Base-by-base conservation (phyloP, 2,797 vertebrate genomes). In the Periophthalmus magnuspinnatus region DNA sequence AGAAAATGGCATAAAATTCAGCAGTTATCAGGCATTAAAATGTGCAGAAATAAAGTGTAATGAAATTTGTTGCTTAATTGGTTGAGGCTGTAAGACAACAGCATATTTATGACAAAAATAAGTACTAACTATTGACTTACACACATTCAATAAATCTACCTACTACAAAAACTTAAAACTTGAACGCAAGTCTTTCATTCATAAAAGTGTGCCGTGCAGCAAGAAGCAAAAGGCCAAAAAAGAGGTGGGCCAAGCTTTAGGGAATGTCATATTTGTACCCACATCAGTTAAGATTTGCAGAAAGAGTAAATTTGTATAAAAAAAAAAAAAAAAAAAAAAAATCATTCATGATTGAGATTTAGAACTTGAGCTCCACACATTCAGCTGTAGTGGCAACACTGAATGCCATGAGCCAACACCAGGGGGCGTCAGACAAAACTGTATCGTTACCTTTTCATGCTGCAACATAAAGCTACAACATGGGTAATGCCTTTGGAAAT, bases 81-180 rank as follows among this genome's bases (percentile, higher is more conserved):
- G 77, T 69, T 67, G 36, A 38, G 77, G 65, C 76, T 60, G 63
- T 72, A 34, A 52, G 38, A 63, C 36, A 33, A 64, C 36, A 88
- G 79, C 71, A 71, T 66, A 68, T 59, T 32, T n/a, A 67, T 8
- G 69, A 81, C 81, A 82, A 62, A 68, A 67, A 81, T 68, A 62
- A 67, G 76, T 19, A 50, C 65, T 47, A 71, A 72, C 72, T 74
- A 81, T 54, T 76, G 67, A 62, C 69, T 75, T 81, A 75, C 80
- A 84, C 71, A 91, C 90, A 90, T 90, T 92, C 90, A 86, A 38
- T 66, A 59, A 76, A 78, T 82, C 78, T 83, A 90, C 78, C 52
- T 36, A 72, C 64, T 77, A 87, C 54, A 28, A 76, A 80, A 79
- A 84, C 66, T 65, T 33, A 63, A 81, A 81, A 77, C 50, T 68